phyloP scores from a whole-genome alignment of 2,888 invertebrate genomes.

The Pollenia labialis region DNA sequence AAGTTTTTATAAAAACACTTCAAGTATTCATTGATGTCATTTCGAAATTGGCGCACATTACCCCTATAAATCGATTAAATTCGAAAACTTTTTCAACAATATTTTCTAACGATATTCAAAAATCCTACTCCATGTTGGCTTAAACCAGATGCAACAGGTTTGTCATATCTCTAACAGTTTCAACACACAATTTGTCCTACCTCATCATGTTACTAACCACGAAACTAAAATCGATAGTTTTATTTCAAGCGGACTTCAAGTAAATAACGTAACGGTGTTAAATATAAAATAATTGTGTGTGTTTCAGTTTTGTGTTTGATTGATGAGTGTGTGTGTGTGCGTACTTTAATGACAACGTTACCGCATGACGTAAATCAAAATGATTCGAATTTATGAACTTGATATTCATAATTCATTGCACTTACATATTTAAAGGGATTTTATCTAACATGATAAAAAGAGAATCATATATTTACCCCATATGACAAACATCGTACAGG shows the following conservation, averaged over 20 bases:
- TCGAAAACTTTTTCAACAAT: background rate
- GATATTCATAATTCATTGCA: constrained; percentile 59
- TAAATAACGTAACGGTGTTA: background rate
- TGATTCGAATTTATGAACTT: constrained; percentile 52
- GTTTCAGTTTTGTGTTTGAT: background rate
- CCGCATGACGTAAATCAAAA: constrained; percentile 49
- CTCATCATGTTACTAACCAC: background rate
- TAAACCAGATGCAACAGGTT: constrained; percentile 28
- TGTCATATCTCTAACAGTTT: constrained; percentile 1
- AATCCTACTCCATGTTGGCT: background rate
- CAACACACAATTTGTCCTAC: background rate
- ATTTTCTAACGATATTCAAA: background rate
- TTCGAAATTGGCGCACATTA: constrained; percentile 15
- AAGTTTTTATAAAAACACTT: background rate
- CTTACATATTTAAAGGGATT: constrained; percentile 50
- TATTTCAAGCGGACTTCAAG: background rate
- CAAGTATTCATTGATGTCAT: background rate
- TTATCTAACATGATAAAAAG: constrained; percentile 14
- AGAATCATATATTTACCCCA: too few relatives aligned
- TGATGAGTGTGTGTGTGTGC: background rate
- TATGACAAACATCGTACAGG: too few relatives aligned
- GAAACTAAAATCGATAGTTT: constrained; percentile 10
- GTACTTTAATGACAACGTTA: constrained; percentile 26
- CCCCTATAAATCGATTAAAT: background rate
- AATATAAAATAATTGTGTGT: background rate